Base-by-base conservation (phyloP, 2,888 invertebrate species). In the Schizotus pectinicornis region DNA sequence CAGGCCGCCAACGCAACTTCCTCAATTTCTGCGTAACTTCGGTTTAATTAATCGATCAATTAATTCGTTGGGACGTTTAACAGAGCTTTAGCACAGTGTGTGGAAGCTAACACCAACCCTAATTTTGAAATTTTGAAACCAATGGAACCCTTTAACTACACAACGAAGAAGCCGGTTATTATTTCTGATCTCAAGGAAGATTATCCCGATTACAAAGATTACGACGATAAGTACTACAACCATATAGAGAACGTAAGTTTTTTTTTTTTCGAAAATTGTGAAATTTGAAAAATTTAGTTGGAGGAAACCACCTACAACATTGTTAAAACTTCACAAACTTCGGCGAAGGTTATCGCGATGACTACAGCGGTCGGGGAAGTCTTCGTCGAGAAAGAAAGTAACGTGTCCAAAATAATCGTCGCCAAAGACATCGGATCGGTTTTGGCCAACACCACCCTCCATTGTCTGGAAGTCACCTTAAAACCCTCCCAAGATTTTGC, bases 141-240 rank as follows among this genome's bases (percentile, higher is more conserved):
- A 2, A n/a, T 43, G 1, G 36, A 30, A 1, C 13, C 22, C 5
- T 22, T 31, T 3, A 53, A 53, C 12, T 14, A 46, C 13, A 43
- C 52, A 1, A 50, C 50, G 6, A 32, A 38, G 7, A 35, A 6
- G 1, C 41, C 50, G 9, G 6, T 7, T 7, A 37, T 38, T 6
- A 33, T 46, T 12, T 38, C 46, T 32, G 9, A 1, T 42, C n/a
- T 55, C 2, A 37, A 31, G 1, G 56, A 56, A 43, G 32, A 56
- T 32, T 56, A 56, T 33, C 13, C 13, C 7, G 22, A 56, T 37
- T 56, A 56, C 22, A 45, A 22, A 3, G 43, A 50, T 14, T 56
- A 49, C 22, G 31, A 31, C 33, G 56, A 56, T 2, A 22, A 35
- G 6, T 37, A 49, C 36, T 43, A 56, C 22, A 30, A 56, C 42